Percentiles rank a stretch among this genome's conserved stretches.
phyloP scores from a whole-genome alignment of 2,888 invertebrate genomes.

The Hymenopus coronatus region DNA sequence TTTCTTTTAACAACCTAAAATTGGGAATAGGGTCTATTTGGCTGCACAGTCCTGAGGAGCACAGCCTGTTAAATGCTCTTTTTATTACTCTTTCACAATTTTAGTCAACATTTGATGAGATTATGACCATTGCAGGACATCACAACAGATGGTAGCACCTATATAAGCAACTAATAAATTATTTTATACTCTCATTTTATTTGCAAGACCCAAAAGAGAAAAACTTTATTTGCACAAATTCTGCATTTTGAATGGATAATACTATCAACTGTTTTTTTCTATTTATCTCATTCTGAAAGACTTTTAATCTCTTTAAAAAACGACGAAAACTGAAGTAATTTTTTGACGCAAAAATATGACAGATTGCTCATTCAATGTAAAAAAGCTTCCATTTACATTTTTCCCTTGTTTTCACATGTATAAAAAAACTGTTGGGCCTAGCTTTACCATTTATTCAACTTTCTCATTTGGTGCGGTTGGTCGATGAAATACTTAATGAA shows the following conservation, averaged over 20 bases:
- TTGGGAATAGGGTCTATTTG: slow-evolving; percentile 10
- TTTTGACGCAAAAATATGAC: slow-evolving; percentile 30
- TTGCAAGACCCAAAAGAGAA: slow-evolving; percentile 15
- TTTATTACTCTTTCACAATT: background rate
- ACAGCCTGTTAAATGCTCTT: slow-evolving; percentile 24
- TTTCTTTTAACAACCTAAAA: background rate
- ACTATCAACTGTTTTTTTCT: background rate
- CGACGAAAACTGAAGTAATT: slow-evolving; percentile 25
- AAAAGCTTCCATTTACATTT: slow-evolving; percentile 20
- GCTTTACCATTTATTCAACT: background rate
- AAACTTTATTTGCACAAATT: background rate
- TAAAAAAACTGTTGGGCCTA: slow-evolving; percentile 23
- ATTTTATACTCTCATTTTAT: slow-evolving; percentile 7
- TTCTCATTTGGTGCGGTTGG: slow-evolving; percentile 10
- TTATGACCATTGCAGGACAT: slow-evolving; percentile 27
- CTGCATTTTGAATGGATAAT: background rate
- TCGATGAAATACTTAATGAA: slow-evolving; percentile 4
- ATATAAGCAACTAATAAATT: slow-evolving; percentile 29
- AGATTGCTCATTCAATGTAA: slow-evolving; percentile 32
- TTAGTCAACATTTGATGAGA: slow-evolving; percentile 20
- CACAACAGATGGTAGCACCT: slow-evolving; percentile 32
- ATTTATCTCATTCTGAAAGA: slow-evolving; percentile 33
- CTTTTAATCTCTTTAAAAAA: slow-evolving; percentile 26
- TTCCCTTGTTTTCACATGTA: slow-evolving; percentile 6
- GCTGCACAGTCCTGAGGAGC: slow-evolving; percentile 16